Base-by-base conservation (phyloP, 1,140 invertebrate genomes). In the Lethocerus indicus region DNA sequence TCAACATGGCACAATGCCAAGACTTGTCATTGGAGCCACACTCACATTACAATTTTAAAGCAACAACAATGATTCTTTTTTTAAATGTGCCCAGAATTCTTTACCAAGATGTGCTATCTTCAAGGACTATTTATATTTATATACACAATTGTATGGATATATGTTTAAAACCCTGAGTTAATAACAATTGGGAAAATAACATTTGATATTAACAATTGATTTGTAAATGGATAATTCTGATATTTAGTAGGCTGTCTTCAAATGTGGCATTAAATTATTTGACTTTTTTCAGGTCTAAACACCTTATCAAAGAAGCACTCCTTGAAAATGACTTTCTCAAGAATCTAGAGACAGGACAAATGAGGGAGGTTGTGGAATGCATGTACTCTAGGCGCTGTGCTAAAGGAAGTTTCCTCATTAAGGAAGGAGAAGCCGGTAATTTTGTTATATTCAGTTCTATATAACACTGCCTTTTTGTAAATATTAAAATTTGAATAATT, bases 251-350 rank as follows among this genome's bases (percentile, higher is more conserved):
- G 21, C 13, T 50, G n/a, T 49, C 20, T 27, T 13, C 14, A 50
- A n/a, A 43, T 16, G 21, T 45, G 7, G 16, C 23, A 23, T 16
- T 29, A 14, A 24, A 29, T 52, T 46, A 24, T 47, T 14, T 46
- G 27, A 43, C 27, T 29, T 42, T 49, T 53, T 51, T 14, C 54
- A 79, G 78, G 55, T 71, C 76, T 2, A 72, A 74, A 54, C 75
- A 80, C 54, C 58, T 81, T 23, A 82, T 87, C 39, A 76, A 75
- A 56, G 67, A 71, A 25, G 81, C 83, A 0, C 76, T 96, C 43
- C 74, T 82, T 61, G 80, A 81, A 40, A 96, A 96, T 63, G 87
- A 93, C 61, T 95, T 96, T 64, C 73, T 96, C 54, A 84, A 83
- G 58, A 92, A 95, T 64, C 69, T 95, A 53, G 87, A 93, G 55